phyloP scores from a whole-genome alignment of 2,113 vertebrate genomes.

The Pyrgilauda ruficollis region DNA sequence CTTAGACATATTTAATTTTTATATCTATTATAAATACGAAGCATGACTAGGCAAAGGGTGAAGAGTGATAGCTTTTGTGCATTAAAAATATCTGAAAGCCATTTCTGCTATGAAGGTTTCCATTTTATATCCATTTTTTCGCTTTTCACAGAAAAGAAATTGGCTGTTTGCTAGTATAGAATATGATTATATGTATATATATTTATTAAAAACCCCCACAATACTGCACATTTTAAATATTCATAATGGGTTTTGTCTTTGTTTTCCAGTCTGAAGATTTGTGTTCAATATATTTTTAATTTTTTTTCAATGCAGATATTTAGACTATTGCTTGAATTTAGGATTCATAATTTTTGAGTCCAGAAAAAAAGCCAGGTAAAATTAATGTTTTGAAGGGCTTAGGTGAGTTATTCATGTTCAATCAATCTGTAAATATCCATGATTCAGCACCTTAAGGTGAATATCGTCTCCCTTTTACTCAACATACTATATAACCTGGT shows the following conservation, averaged over 20 bases:
- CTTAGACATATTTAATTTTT: background rate
- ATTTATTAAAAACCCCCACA: background rate
- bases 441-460: background rate
- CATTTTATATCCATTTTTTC: background rate
- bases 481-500: background rate
- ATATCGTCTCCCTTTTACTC: background rate
- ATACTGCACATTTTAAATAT: background rate
- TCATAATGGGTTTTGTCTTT: background rate
- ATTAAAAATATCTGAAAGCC: background rate
- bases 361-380: background rate
- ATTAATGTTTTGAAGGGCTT: background rate
- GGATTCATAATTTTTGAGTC: background rate
- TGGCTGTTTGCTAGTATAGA: background rate
- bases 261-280: background rate
- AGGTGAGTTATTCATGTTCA: background rate
- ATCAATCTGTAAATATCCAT: background rate
- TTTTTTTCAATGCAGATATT: background rate
- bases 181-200: slow-evolving; percentile 6
- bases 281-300: background rate
- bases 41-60: background rate
- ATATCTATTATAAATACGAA: background rate
- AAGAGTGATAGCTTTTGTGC: background rate
- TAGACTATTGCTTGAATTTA: background rate
- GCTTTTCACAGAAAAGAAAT: background rate
- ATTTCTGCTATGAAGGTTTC: background rate